Evolutionary conservation across 2,113 vertebrate species (phyloP).

Genomic region (Morone saxatilis): DNA sequence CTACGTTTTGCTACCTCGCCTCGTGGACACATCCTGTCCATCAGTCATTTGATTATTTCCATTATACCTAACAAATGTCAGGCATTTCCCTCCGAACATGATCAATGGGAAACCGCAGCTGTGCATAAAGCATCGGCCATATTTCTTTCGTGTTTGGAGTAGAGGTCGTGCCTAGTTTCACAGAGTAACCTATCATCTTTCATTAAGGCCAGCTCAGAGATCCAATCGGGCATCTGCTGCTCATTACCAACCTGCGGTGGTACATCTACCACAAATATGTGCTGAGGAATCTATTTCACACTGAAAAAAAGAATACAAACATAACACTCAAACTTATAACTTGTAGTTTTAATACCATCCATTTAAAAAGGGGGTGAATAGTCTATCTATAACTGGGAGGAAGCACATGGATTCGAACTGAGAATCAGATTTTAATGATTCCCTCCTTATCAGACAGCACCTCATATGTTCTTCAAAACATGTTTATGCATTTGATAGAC

Average conservation of each 20-base stretch:
- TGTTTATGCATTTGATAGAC: constrained; percentile 3
- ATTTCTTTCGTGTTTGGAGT: constrained; percentile 66
- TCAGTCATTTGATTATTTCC: constrained; percentile 63
- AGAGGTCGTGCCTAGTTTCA: constrained; percentile 63
- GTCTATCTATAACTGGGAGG: neutral
- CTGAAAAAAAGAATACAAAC: constrained; percentile 32
- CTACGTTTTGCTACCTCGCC: constrained; percentile 8
- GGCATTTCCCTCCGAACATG: constrained; percentile 68
- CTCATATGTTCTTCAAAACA: neutral
- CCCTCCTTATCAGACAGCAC: constrained; percentile 13
- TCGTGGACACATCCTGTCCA: constrained; percentile 50
- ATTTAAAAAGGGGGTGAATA: neutral
- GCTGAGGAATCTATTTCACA: constrained; percentile 57
- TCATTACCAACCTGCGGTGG: constrained; percentile 73
- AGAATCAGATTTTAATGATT: constrained; percentile 14
- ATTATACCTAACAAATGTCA: constrained; percentile 70
- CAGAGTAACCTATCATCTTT: constrained; percentile 77
- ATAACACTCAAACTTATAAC: constrained; percentile 33
- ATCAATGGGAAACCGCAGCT: constrained; percentile 64
- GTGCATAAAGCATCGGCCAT: constrained; percentile 50
- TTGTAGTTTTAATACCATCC: constrained; percentile 2
- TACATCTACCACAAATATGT: constrained; percentile 68
- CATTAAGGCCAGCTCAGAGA: constrained; percentile 69
- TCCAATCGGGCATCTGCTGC: constrained; percentile 82
- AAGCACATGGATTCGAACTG: constrained; percentile 3